Conservation (phyloP, 2,113 vertebrate genomes). For the Melospiza georgiana region DNA sequence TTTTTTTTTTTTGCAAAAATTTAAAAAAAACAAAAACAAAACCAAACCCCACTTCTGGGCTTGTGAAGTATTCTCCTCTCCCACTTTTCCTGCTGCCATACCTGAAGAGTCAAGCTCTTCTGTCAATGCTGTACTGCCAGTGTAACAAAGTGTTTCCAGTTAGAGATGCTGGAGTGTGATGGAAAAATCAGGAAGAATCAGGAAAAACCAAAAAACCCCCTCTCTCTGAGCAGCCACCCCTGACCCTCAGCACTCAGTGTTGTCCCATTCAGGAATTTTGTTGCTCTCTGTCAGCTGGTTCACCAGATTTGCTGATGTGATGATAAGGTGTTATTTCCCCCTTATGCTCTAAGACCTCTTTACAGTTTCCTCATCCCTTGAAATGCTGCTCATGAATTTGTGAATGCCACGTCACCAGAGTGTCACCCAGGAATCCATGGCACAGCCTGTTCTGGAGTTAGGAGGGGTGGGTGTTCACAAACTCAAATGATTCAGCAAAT, state of each 20-base stretch:
- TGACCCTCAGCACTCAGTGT: neutral
- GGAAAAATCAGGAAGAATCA: neutral
- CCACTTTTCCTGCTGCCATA: neutral
- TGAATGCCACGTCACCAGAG: neutral
- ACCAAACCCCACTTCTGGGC: neutral
- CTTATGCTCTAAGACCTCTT: neutral
- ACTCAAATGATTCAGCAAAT: constrained; percentile 12
- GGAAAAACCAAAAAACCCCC: neutral
- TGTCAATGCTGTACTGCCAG: neutral
- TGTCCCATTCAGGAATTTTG: neutral
- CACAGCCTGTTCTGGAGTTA: constrained; percentile 31
- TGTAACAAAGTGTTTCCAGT: neutral
- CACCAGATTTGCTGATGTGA: neutral
- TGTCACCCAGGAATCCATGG: neutral
- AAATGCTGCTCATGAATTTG: neutral
- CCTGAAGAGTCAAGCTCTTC: neutral
- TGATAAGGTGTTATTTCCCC: neutral
- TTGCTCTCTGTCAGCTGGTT: neutral
- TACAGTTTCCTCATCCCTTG: neutral
- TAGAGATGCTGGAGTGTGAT: neutral
- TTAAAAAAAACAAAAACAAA: neutral
- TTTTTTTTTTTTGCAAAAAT: neutral
- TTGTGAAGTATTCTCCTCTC: neutral
- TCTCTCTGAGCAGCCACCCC: neutral
- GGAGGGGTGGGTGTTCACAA: constrained; percentile 33